Percentiles rank a stretch among this genome's conserved stretches.
These are phyloP conservation scores for Dioctria linearis DNA, from an alignment of 2,888 invertebrate genomes.

Conservation along the genomic window DNA sequence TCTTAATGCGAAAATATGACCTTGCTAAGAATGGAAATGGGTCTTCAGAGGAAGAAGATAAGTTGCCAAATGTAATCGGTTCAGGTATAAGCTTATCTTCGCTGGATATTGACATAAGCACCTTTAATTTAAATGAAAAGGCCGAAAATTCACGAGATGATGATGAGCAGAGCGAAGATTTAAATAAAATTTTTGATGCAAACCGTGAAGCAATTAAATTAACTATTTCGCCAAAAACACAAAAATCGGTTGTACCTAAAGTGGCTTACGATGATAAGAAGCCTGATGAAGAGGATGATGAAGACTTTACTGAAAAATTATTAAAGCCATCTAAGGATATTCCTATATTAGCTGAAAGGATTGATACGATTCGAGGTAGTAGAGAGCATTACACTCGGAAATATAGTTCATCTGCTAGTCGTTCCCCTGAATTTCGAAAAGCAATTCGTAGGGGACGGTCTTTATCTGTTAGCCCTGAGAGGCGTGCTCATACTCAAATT, in stretches of 20 bases:
- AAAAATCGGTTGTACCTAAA: slow-evolving; percentile 61
- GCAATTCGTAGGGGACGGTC: slow-evolving; percentile 9
- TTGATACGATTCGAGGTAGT: neutral
- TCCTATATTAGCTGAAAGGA: slow-evolving; percentile 60
- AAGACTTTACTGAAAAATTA: slow-evolving; percentile 64
- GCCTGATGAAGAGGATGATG: slow-evolving; percentile 60
- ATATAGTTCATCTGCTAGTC: slow-evolving; percentile 3
- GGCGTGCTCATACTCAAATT: neutral
- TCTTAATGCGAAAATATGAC: slow-evolving; percentile 54
- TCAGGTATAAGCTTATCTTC: neutral
- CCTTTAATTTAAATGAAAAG: neutral
- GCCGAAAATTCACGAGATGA: neutral
- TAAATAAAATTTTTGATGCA: slow-evolving; percentile 65
- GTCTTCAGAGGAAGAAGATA: neutral
- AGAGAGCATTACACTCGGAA: neutral
- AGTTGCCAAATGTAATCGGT: neutral
- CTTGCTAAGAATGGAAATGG: neutral
- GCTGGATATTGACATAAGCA: neutral
- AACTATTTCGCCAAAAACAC: slow-evolving; percentile 67
- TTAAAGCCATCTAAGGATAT: slow-evolving; percentile 66
- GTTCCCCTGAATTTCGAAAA: neutral
- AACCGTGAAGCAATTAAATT: slow-evolving; percentile 69
- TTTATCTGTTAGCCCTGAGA: slow-evolving; percentile 19
- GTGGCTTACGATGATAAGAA: neutral
- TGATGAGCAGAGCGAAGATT: neutral